A percentile compares a stretch with the other conserved stretches of the same genome.
Evolutionary conservation across 1,140 invertebrate genomes (phyloP).

Genomic region (Manduca sexta): DNA sequence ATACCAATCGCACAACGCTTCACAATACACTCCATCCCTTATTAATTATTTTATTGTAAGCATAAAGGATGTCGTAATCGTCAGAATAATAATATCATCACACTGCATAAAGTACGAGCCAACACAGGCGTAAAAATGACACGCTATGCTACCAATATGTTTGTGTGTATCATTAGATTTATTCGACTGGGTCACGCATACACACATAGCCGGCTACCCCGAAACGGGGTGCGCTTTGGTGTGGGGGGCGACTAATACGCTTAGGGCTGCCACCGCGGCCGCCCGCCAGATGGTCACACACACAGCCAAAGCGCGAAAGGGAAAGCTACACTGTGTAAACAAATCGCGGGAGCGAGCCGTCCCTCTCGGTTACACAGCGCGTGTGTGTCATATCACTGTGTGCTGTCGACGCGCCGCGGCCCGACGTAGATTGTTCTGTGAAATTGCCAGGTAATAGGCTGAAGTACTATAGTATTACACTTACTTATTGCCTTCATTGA

Average conservation of each 20-base stretch:
- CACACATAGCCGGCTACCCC: slow-evolving; percentile 44
- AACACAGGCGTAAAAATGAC: slow-evolving; percentile 73
- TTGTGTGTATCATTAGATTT: slow-evolving; percentile 71
- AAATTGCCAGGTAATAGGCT: slow-evolving; percentile 73
- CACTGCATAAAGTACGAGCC: slow-evolving; percentile 66
- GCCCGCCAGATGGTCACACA: slow-evolving; percentile 62
- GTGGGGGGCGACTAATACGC: slow-evolving; percentile 48
- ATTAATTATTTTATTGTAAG: slow-evolving; percentile 73
- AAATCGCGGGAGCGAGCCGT: slow-evolving; percentile 59
- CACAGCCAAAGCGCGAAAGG: slow-evolving; percentile 55
- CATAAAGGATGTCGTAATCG: slow-evolving; percentile 72
- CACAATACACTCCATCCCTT: slow-evolving; percentile 70
- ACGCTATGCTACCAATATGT: slow-evolving; percentile 67
- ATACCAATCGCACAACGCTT: slow-evolving; percentile 61
- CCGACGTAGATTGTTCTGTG: slow-evolving; percentile 69
- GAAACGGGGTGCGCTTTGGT: slow-evolving; percentile 44
- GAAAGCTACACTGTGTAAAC: slow-evolving; percentile 71
- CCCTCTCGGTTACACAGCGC: slow-evolving; percentile 56
- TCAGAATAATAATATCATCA: slow-evolving; percentile 72
- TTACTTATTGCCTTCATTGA: slow-evolving; percentile 66
- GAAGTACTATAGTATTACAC: slow-evolving; percentile 68
- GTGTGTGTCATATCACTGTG: slow-evolving; percentile 60
- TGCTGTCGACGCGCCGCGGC: slow-evolving; percentile 57
- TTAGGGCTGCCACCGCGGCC: slow-evolving; percentile 33
- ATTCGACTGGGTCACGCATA: slow-evolving; percentile 71